These are phyloP conservation scores for Cryptosula pallasiana DNA, from an alignment of 2,888 invertebrate species.

Conservation along the genomic window DNA sequence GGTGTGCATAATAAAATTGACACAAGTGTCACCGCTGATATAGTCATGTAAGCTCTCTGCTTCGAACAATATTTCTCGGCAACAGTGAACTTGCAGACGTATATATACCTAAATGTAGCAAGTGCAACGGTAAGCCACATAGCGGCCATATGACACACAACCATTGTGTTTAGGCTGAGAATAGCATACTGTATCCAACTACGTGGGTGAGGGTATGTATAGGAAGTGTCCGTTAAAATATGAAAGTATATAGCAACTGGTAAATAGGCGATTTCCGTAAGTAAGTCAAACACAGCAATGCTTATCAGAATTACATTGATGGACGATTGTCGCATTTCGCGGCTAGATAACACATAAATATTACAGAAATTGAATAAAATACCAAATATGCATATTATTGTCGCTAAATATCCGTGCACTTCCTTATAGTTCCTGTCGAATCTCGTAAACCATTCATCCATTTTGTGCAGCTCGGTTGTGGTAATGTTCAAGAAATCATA, in stretches of 20 bases:
- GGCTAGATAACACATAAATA: slow-evolving; percentile 77
- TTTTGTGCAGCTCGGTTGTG: not conserved
- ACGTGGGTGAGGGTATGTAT: slow-evolving; percentile 33
- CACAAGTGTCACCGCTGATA: slow-evolving; percentile 37
- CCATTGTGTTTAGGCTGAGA: slow-evolving; percentile 44
- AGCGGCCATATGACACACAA: slow-evolving; percentile 70
- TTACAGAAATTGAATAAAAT: slow-evolving; percentile 85
- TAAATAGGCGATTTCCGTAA: slow-evolving; percentile 85
- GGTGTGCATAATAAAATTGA: slow-evolving; percentile 47
- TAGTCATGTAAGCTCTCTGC: slow-evolving; percentile 42
- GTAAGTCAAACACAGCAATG: slow-evolving; percentile 80
- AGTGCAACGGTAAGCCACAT: slow-evolving; percentile 88
- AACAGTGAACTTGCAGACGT: slow-evolving; percentile 50
- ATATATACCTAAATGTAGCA: slow-evolving; percentile 81
- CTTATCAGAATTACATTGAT: slow-evolving; percentile 75
- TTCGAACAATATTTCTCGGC: slow-evolving; percentile 47
- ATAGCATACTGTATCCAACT: slow-evolving; percentile 46
- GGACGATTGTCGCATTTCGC: slow-evolving; percentile 83
- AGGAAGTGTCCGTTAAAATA: slow-evolving; percentile 32
- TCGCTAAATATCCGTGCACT: slow-evolving; percentile 77
- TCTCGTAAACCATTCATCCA: slow-evolving; percentile 29
- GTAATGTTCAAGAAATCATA: too few relatives aligned
- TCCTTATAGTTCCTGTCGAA: slow-evolving; percentile 38
- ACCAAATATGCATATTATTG: slow-evolving; percentile 83
- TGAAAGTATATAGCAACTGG: slow-evolving; percentile 55